Base-by-base conservation (phyloP, 2,888 invertebrate genomes). In the Microctonus aethiopoides region DNA sequence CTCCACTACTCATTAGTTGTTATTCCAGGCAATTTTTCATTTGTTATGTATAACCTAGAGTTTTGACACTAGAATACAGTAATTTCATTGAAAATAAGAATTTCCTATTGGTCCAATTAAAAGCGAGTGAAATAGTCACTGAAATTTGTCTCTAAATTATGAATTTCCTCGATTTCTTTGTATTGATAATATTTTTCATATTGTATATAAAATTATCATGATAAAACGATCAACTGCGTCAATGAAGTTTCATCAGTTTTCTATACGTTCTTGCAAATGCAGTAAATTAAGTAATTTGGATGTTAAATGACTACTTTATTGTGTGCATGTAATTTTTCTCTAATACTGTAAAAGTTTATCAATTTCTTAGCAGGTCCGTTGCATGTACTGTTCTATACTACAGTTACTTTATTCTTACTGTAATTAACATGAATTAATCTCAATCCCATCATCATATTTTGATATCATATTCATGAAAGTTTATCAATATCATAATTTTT, bases 271-370 rank as follows among this genome's bases (percentile, higher is more conserved):
- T 63, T 24, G 56, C 57, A 41, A 60, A 65, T 39, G 13, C 60
- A 57, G 75, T 60, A 77, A 79, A 79, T 79, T 74, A 76, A 78
- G 77, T 75, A 77, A 79, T 79, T 79, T 70, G 65, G 72, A 79
- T 76, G 76, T 74, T 69, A 71, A 74, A 74, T 72, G 73, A 57
- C 65, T 77, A 75, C 74, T 66, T 69, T 60, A 68, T 70, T 74
- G 71, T 61, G 26, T 41, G 32, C 26, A 51, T 32, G 41, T 51
- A 63, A 68, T 63, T 68, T 57, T 59, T 68, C 51, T 51, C 51
- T 46, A 16, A 20, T 20, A 20, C 16, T 20, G 46, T 46, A 7
- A n/a, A 26, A 51, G 46, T 54, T 32, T 59, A n/a, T 20, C 7
- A 34, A 52, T 65, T 57, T 63, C 34, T 13, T 36, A 29, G 34